A percentile compares a stretch with the other conserved stretches of the same genome.
These are phyloP conservation scores for Brevimyrus niger DNA, from an alignment of 2,113 vertebrate genomes.

Conservation along the genomic window DNA sequence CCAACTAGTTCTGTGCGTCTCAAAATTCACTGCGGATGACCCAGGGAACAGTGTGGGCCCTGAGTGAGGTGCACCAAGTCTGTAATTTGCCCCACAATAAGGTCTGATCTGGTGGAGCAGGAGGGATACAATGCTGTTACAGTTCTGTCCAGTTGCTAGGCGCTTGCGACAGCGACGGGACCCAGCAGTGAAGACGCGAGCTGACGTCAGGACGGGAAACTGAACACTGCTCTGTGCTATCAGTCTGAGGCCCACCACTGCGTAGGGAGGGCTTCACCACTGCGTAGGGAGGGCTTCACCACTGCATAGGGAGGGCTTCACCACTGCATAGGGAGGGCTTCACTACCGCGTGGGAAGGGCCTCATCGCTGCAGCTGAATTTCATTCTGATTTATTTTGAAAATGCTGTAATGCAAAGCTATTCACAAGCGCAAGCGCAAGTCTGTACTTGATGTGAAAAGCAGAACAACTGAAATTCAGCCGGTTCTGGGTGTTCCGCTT, in stretches of 20 bases:
- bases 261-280: background rate
- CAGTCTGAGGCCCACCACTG: background rate
- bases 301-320: background rate
- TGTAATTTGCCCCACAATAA: background rate
- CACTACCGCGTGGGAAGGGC: no score
- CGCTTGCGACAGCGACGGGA: background rate
- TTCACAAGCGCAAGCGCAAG: background rate
- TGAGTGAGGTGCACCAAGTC: background rate
- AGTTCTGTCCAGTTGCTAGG: conserved; percentile 1
- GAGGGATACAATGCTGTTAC: background rate
- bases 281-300: background rate
- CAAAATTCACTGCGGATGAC: background rate
- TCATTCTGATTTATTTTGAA: background rate
- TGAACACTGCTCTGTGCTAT: background rate
- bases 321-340: background rate
- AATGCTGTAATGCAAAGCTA: background rate
- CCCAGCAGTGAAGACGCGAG: background rate
- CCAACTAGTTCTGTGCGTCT: background rate
- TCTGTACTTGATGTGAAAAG: background rate
- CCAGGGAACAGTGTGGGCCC: background rate
- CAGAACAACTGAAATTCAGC: background rate
- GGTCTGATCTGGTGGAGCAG: background rate
- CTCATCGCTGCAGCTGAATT: background rate
- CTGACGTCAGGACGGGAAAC: conserved; percentile 9
- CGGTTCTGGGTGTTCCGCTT: background rate